Base-by-base conservation (phyloP, 2,113 vertebrate species). In the Natator depressus region DNA sequence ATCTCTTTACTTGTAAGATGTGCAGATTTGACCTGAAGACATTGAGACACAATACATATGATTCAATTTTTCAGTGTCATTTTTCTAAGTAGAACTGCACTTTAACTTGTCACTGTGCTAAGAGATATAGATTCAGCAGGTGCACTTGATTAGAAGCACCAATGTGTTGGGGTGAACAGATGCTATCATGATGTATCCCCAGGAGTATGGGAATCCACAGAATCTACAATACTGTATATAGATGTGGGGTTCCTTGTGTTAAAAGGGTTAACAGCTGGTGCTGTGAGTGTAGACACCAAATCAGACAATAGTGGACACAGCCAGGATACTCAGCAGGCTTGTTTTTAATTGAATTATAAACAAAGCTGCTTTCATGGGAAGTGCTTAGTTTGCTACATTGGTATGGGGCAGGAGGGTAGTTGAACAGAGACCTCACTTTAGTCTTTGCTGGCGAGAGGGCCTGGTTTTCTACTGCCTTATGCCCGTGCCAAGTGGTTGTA, bases 361-460 rank as follows among this genome's bases (percentile, higher is more conserved):
- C 95, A 97, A 96, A 94, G 86, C 83, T 88, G 35, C 90, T 96
- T 97, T 97, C 42, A 59, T 80, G 80, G 91, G 89, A 93, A 96
- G 20, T 29, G 87, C 95, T 89, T 69, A 5, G 57, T 92, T 95
- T 79, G 76, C 88, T 94, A 12, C 8, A 80, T 84, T 93, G 86
- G 53, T 89, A 89, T 91, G 25, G 80, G 86, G 76, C 53, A 76
- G 42, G 54, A 51, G 84, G 88, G 92, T 76, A 91, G 57, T 51
- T 93, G 24, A 65, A 84, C 49, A 13, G 1, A 49, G 42, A 51
- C 88, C 79, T 53, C 1, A 1, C 84, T 96, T 29, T 69, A 19
- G 83, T 62, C 80, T 54, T 10, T 31, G 49, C 79, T 62, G 25
- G 14, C 53, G 31, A 10, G 3, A 4, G 27, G 75, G 51, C 16